These are phyloP conservation scores for Natrix natrix DNA, from an alignment of 2,797 vertebrate species.

Conservation along the genomic window DNA sequence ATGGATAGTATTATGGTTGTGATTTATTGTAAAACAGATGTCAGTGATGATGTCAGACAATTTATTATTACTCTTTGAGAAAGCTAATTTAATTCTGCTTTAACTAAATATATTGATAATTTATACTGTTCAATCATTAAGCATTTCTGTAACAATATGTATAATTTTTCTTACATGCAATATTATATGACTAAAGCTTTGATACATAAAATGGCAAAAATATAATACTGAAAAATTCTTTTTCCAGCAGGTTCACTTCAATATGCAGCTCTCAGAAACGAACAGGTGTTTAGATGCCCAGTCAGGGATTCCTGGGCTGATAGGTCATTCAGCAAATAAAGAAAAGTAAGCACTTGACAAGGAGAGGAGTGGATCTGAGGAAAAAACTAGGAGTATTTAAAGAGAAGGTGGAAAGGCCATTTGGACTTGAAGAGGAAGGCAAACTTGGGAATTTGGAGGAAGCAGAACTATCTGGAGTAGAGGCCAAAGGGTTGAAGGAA, in stretches of 20 bases:
- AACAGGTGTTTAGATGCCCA: conserved; percentile 47
- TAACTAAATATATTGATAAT: not conserved
- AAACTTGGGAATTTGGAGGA: not conserved
- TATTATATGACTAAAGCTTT: not conserved
- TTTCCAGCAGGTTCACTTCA: conserved; percentile 78
- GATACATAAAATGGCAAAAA: fast-evolving
- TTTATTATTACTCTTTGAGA: not conserved
- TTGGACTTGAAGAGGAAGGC: not conserved
- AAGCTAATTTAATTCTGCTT: not conserved
- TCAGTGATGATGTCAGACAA: not conserved
- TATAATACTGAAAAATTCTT: not conserved
- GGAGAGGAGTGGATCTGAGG: not conserved
- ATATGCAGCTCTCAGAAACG: conserved; percentile 70
- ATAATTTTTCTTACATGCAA: not conserved
- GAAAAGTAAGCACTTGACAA: conserved; percentile 74
- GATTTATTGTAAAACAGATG: not conserved
- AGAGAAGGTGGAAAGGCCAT: not conserved
- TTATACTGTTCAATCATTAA: not conserved
- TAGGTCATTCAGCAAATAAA: conserved; percentile 66
- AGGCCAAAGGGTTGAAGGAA: not conserved
- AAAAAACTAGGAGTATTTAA: not conserved
- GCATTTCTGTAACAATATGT: not conserved
- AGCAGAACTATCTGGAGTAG: not conserved
- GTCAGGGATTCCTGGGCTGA: conserved; percentile 41
- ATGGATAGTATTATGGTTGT: not conserved